A percentile compares a stretch with the other conserved stretches of the same genome.
Evolutionary conservation across 2,888 invertebrate species (phyloP).

Genomic region (Dorcus hopei): DNA sequence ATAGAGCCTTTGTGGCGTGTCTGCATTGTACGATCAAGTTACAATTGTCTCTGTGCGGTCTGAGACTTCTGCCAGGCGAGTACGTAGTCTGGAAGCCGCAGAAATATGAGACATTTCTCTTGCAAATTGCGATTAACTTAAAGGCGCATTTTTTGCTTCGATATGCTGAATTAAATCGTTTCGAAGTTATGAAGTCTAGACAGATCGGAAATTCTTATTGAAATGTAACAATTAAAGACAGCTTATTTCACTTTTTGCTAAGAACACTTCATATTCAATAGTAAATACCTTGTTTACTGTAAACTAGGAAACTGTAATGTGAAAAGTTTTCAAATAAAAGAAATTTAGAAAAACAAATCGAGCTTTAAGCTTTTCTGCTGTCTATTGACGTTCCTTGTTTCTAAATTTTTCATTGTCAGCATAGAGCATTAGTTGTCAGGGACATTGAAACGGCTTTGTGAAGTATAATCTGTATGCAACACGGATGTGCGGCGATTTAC

Average conservation of each 20-base stretch:
- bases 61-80: constrained; percentile 27
- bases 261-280: too few species aligned
- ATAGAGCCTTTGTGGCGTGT: constrained; percentile 34
- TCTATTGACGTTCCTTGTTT: not conserved
- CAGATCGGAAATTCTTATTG: constrained; percentile 32
- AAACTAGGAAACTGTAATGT: not conserved
- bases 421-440: too few species aligned
- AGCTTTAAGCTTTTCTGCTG: not conserved
- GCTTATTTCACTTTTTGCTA: too few species aligned
- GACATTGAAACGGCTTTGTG: too few species aligned
- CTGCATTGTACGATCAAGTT: constrained; percentile 34
- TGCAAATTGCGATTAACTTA: constrained; percentile 37
- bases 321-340: not conserved
- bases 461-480: too few species aligned
- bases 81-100: constrained; percentile 18
- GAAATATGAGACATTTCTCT: constrained; percentile 36
- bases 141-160: constrained; percentile 30
- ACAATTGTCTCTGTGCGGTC: constrained; percentile 33
- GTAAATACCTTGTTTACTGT: too few species aligned
- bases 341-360: not conserved
- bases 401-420: too few species aligned
- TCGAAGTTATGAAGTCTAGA: constrained; percentile 34
- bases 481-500: not conserved
- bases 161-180: constrained; percentile 33
- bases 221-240: constrained; percentile 20